These are phyloP conservation scores for Rhinatrema bivittatum DNA, from an alignment of 2,797 vertebrate species.

Conservation along the genomic window DNA sequence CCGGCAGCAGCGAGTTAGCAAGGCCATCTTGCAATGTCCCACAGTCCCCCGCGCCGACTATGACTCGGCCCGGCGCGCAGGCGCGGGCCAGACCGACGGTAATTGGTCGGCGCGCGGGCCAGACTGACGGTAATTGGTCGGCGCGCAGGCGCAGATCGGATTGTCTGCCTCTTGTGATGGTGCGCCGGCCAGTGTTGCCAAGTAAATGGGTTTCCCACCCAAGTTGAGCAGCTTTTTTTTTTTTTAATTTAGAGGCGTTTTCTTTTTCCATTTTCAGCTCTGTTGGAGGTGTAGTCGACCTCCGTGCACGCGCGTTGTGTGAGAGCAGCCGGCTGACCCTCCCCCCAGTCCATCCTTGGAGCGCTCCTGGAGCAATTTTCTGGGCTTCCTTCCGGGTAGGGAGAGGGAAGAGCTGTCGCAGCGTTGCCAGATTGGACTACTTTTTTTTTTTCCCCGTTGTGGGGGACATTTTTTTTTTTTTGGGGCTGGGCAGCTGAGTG, in stretches of 20 bases:
- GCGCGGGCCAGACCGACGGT: neutral
- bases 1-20: slow-evolving; percentile 18
- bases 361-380: too few species aligned
- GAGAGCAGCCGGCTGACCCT: neutral
- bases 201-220: neutral
- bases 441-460: too few species aligned
- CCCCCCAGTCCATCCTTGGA: too few species aligned
- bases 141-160: neutral
- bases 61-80: fast-evolving
- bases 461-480: neutral
- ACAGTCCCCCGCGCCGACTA: neutral
- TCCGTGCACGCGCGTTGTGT: neutral
- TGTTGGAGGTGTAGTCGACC: neutral
- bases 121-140: slow-evolving; percentile 1
- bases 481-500: neutral
- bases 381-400: too few species aligned
- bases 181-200: neutral
- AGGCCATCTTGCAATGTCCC: slow-evolving; percentile 16
- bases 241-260: neutral
- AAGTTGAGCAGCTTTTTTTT: neutral
- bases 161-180: neutral
- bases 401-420: too few species aligned
- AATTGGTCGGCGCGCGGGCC: slow-evolving; percentile 10
- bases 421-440: too few species aligned
- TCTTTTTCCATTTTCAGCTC: neutral